Evolutionary conservation across 2,888 invertebrate species (phyloP).

Genomic region (Euplexia lucipara): DNA sequence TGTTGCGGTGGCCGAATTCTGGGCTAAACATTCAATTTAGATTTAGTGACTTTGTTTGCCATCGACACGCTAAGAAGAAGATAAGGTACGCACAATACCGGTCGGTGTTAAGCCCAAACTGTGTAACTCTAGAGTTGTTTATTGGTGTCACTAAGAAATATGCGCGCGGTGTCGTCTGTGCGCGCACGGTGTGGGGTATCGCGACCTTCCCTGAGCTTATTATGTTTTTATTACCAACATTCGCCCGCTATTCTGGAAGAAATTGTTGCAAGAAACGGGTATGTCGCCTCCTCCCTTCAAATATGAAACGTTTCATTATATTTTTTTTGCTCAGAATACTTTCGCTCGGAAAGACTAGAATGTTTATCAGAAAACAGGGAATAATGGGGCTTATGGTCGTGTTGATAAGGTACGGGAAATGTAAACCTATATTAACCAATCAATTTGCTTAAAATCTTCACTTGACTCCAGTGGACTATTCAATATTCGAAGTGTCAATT

Average conservation of each 20-base stretch:
- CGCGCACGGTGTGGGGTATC: conserved; percentile 4
- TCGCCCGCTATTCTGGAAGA: conserved; percentile 27
- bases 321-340: conserved; percentile 40
- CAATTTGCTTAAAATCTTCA: too few relatives aligned
- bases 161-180: conserved; percentile 30
- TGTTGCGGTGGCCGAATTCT: too few relatives aligned
- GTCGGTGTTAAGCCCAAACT: neutral
- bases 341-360: conserved; percentile 25
- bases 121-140: conserved; percentile 28
- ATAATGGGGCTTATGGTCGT: neutral
- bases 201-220: conserved; percentile 49
- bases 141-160: conserved; percentile 33
- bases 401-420: too few relatives aligned
- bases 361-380: conserved; percentile 10
- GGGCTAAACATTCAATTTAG: too few relatives aligned
- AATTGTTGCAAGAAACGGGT: conserved; percentile 44
- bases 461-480: too few relatives aligned
- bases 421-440: too few relatives aligned
- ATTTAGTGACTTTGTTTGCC: too few relatives aligned
- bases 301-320: conserved; percentile 54
- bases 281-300: conserved; percentile 15
- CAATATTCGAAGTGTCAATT: too few relatives aligned
- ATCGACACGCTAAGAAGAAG: too few relatives aligned
- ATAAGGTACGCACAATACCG: too few relatives aligned
- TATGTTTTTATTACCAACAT: conserved; percentile 57